Evolutionary conservation across 1,140 invertebrate species (phyloP).

Genomic region (Melitaea cinxia): DNA sequence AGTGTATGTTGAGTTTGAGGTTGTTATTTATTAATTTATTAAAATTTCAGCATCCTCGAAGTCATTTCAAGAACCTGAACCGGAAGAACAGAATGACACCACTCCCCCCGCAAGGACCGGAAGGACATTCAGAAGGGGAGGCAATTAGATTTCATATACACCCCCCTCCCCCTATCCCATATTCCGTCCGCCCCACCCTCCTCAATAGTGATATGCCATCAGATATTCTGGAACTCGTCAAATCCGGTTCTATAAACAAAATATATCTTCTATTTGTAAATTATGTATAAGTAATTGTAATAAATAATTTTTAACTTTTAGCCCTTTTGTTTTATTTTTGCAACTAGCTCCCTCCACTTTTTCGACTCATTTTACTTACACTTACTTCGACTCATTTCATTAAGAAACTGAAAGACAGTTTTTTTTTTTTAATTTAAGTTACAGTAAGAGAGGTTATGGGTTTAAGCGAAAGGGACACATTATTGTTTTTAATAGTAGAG

Average conservation of each 20-base stretch:
- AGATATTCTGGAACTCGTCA: slow-evolving; percentile 33
- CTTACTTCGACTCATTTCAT: no score
- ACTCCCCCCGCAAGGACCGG: slow-evolving; percentile 53
- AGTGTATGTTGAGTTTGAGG: no score
- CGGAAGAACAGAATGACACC: slow-evolving; percentile 59
- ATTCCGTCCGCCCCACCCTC: slow-evolving; percentile 20
- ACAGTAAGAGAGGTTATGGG: no score
- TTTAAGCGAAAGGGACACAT: no score
- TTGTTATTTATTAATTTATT: no score
- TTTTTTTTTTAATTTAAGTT: no score
- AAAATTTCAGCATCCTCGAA: slow-evolving; percentile 48
- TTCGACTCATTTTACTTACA: no score
- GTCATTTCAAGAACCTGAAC: slow-evolving; percentile 54
- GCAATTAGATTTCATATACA: slow-evolving; percentile 46
- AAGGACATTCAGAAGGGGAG: slow-evolving; percentile 59
- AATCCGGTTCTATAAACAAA: slow-evolving; percentile 44
- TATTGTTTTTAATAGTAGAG: no score
- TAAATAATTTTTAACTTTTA: slow-evolving; percentile 60
- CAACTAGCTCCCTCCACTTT: not conserved
- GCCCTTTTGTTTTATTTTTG: slow-evolving; percentile 28
- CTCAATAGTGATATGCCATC: slow-evolving; percentile 32
- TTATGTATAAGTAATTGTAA: slow-evolving; percentile 74
- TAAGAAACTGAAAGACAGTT: no score
- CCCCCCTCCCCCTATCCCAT: slow-evolving; percentile 12
- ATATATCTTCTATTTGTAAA: slow-evolving; percentile 68